Evolutionary conservation across 2,888 invertebrate genomes (phyloP), one percentile per base, ranked within the genome.

Genomic region (Spilosoma lubricipeda): DNA sequence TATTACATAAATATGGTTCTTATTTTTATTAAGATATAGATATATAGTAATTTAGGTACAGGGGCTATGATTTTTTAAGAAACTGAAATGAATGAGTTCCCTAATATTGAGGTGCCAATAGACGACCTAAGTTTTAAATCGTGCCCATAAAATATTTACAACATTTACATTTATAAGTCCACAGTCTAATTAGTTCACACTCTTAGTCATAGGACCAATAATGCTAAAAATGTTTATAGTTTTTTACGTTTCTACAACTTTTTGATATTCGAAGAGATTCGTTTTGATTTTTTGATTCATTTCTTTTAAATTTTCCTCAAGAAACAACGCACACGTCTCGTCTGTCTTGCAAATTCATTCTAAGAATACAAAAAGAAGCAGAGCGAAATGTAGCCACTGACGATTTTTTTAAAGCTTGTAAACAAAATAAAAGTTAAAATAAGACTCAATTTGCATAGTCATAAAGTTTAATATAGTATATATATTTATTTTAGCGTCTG

Each of bases 311-410:
- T 72, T 72, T 72, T 67, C 69, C 64, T 48, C 48, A 72, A 72
- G 48, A 42, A 68, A 30, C 33, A 45, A 52, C 73, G 59, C 42
- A 27, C 13, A 3, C 15, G 20, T 59, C 33, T 66, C 52, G 48
- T 33, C 33, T 23, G 9, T 71, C 13, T 80, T 85, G 70, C 67
- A 76, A 79, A 85, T 45, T 36, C 59, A 79, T 83, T 85, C 86
- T 78, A 27, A 85, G 83, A 83, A 83, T 66, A 73, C 74, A 76
- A 48, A 76, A 77, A 52, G 56, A 27, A 67, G 74, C 42, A 66
- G 75, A 69, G 52, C 76, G 70, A 81, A 78, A 83, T 75, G 68
- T 72, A 73, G 52, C 65, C 48, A 56, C 74, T n/a, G 70, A 72
- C 67, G n/a, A 20, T 68, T 75, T 74, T n/a, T 77, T 70, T 59